Evolutionary conservation across 2,888 invertebrate genomes (phyloP).

Genomic region (Diplolepis rosae): DNA sequence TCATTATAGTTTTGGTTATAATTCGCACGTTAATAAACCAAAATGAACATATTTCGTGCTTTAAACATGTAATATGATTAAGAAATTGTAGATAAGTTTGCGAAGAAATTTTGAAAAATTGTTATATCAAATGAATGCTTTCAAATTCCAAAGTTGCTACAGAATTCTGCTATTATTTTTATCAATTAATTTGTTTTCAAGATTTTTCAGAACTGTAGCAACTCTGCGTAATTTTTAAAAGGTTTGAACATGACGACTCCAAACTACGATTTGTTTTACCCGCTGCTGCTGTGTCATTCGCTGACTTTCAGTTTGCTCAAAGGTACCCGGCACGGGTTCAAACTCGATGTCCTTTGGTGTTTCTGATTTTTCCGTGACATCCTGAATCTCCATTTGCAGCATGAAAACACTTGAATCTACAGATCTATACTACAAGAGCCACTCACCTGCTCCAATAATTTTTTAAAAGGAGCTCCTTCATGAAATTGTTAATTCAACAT

Average conservation of each 20-base stretch:
- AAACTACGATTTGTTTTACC: slow-evolving; percentile 62
- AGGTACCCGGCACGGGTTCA: slow-evolving; percentile 60
- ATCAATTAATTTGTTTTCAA: too few species aligned
- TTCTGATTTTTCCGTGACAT: slow-evolving; percentile 60
- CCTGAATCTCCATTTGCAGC: slow-evolving; percentile 70
- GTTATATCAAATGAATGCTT: too few species aligned
- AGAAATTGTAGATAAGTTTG: too few species aligned
- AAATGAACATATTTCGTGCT: too few species aligned
- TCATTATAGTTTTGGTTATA: too few species aligned
- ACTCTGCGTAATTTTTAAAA: background rate
- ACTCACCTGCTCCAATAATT: slow-evolving; percentile 58
- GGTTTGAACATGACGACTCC: slow-evolving; percentile 27
- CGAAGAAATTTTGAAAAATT: too few species aligned
- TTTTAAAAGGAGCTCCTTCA: slow-evolving; percentile 14
- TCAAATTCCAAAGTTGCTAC: too few species aligned
- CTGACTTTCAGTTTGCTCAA: slow-evolving; percentile 62
- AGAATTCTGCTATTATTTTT: too few species aligned
- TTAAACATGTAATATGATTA: too few species aligned
- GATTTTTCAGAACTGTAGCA: too few species aligned
- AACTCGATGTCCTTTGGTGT: slow-evolving; percentile 60
- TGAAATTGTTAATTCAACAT: slow-evolving; percentile 1
- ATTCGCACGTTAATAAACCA: too few species aligned
- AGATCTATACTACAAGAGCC: slow-evolving; percentile 70
- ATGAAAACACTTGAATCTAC: slow-evolving; percentile 73
- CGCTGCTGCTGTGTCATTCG: slow-evolving; percentile 68